phyloP scores from a whole-genome alignment of 2,797 vertebrate genomes.

The Phrynocephalus vlangalii region DNA sequence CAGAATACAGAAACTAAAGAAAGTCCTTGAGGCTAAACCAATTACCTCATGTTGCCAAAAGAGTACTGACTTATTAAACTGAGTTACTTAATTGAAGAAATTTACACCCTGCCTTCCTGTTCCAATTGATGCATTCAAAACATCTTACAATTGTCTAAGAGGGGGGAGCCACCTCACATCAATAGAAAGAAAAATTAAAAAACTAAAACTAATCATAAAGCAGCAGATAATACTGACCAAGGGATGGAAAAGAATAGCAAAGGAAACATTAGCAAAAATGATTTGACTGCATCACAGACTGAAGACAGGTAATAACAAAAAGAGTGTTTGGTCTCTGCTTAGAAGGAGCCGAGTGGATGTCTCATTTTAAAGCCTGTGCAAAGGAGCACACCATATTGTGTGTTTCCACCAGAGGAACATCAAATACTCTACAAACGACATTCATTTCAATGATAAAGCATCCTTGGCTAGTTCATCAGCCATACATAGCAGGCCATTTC shows the following conservation, averaged over 20 bases:
- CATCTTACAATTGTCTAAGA: too few species aligned
- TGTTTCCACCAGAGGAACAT: neutral
- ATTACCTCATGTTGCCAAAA: neutral
- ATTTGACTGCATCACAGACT: neutral
- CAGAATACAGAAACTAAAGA: neutral
- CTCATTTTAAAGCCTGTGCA: neutral
- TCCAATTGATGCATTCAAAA: neutral
- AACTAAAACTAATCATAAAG: neutral
- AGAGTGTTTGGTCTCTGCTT: neutral
- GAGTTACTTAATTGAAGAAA: neutral
- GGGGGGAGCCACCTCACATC: neutral
- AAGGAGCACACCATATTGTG: neutral
- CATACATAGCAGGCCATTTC: neutral
- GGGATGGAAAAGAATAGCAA: neutral
- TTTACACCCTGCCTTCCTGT: neutral
- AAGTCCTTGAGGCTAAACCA: neutral
- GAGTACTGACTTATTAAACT: neutral
- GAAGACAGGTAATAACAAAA: neutral
- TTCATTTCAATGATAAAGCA: neutral
- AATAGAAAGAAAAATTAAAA: neutral
- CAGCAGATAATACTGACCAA: neutral
- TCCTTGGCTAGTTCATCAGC: too few species aligned
- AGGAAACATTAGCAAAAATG: neutral
- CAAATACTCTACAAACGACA: too few species aligned
- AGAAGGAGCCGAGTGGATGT: neutral